These are phyloP conservation scores for Podarcis siculus DNA, from an alignment of 2,797 vertebrate species.

Conservation along the genomic window DNA sequence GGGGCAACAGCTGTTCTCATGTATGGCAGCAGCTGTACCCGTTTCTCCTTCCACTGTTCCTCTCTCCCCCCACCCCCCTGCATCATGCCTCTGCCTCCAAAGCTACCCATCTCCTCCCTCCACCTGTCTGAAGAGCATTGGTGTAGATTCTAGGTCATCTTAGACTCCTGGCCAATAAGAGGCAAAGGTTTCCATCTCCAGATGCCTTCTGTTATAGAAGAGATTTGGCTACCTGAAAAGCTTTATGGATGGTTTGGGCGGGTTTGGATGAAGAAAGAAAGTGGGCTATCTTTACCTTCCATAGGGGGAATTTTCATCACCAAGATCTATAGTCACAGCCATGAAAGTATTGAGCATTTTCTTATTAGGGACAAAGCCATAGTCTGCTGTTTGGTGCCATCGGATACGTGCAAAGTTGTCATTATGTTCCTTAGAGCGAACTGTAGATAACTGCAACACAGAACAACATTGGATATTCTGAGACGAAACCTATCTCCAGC, in stretches of 20 bases:
- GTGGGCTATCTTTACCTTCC: constrained; percentile 75
- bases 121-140: background rate
- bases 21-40: too few species aligned
- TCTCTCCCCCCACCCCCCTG: too few species aligned
- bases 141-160: background rate
- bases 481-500: background rate
- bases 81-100: too few species aligned
- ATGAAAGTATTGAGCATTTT: constrained; percentile 91
- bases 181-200: background rate
- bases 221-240: too few species aligned
- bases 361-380: constrained; percentile 84
- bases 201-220: too few species aligned
- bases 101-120: background rate
- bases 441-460: constrained; percentile 70
- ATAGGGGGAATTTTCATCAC: constrained; percentile 84
- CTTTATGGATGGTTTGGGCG: background rate
- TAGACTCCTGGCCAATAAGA: background rate
- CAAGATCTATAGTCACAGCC: constrained; percentile 90
- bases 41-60: too few species aligned
- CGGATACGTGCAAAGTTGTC: constrained; percentile 83
- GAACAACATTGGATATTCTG: background rate
- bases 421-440: fast-evolving
- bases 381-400: constrained; percentile 93
- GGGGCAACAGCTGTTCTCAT: too few species aligned
- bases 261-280: background rate